Conservation (phyloP, 2,888 invertebrate genomes). For the Emmelina monodactyla region DNA sequence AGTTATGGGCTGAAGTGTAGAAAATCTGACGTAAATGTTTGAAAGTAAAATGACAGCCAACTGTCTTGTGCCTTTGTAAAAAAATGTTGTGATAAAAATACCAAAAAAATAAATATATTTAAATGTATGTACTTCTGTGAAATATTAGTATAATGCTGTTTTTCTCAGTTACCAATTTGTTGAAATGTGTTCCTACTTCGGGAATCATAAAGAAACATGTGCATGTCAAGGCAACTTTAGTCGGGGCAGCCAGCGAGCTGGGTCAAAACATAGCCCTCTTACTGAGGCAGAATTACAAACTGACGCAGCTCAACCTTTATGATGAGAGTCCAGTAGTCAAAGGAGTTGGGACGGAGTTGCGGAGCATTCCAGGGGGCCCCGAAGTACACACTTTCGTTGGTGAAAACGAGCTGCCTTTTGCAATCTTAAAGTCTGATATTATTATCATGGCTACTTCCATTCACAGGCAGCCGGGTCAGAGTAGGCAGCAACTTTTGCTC, state of each 20-base stretch:
- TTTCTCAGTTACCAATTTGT: no score
- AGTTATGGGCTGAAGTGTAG: no score
- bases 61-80: no score
- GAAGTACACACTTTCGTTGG: constrained; percentile 22
- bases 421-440: constrained; percentile 27
- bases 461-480: constrained; percentile 24
- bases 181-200: no score
- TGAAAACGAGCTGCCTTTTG: constrained; percentile 20
- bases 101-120: no score
- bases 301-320: constrained; percentile 28
- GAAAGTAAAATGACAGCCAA: no score
- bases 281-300: constrained; percentile 30
- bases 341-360: constrained; percentile 30
- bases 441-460: constrained; percentile 30
- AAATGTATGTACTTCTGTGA: no score
- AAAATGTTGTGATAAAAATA: no score
- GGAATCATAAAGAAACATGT: no score
- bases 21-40: no score
- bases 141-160: no score
- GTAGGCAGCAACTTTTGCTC: constrained; percentile 31
- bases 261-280: constrained; percentile 35
- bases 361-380: constrained; percentile 30
- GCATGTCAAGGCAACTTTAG: constrained; percentile 33
- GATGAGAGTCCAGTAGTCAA: constrained; percentile 30
- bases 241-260: constrained; percentile 34